Evolutionary conservation across 2,888 invertebrate genomes (phyloP), one percentile per base, ranked within the genome.

Genomic region (Nymphalis polychloros): DNA sequence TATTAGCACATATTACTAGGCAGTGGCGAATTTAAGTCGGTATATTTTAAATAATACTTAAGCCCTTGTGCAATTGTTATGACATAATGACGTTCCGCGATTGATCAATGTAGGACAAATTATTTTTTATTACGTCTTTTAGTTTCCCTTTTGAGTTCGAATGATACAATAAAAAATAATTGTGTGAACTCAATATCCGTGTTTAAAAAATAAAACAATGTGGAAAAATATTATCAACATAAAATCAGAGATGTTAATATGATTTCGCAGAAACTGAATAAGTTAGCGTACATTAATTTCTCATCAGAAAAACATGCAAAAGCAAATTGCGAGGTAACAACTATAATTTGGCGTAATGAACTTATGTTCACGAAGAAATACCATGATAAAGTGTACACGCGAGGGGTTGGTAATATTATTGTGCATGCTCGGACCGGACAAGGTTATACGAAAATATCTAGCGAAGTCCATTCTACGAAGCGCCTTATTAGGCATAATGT

Each of bases 311-410:
- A 81, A 80, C 82, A 80, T 82, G 81, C 82, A 81, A 84, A 83
- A 79, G 82, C 82, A 86, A 87, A 88, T 85, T 83, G 79, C 83
- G 72, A 72, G 72, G 67, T 81, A 85, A 86, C 81, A 78, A 83
- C 84, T 79, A 82, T 85, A 88, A 88, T 88, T 88, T 86, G 77
- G 77, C 71, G 73, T 87, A 87, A 88, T 85, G 84, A 84, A 82
- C 81, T 80, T 78, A 78, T 77, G 81, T 84, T 81, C 73, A 75
- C 78, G 70, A 79, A 77, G 79, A 82, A 81, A 78, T 76, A 75
- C 69, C 73, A 76, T 78, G 81, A 83, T 83, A 82, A 75, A 78
- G 77, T 73, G 75, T 79, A 77, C 87, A 86, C 83, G 84, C 83
- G 81, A 86, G 78, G 80, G 74, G 59, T 67, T 57, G 52, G 63